phyloP scores from a whole-genome alignment of 2,113 vertebrate genomes.

The Nasalis larvatus region DNA sequence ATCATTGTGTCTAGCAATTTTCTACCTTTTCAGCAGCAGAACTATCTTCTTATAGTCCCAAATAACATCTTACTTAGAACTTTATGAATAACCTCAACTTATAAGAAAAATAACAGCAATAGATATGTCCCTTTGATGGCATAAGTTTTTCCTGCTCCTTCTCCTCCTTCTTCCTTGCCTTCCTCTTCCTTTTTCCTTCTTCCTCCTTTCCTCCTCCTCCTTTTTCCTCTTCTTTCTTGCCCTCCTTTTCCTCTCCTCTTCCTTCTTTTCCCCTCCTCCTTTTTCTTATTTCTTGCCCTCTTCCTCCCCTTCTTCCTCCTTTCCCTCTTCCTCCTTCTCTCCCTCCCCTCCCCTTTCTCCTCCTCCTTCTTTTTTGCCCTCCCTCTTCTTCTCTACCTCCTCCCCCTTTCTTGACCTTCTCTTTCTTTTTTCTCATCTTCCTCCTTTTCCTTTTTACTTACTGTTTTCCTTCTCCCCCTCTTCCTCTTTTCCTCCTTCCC shows the following conservation, averaged over 20 bases:
- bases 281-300: neutral
- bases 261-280: neutral
- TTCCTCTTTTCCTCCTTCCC: neutral
- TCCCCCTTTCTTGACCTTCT: neutral
- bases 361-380: neutral
- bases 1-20: neutral
- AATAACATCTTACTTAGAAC: neutral
- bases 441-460: neutral
- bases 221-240: neutral
- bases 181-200: neutral
- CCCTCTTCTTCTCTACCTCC: neutral
- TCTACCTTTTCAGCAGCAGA: neutral
- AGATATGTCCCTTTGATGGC: neutral
- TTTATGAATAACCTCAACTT: neutral
- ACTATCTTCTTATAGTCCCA: neutral
- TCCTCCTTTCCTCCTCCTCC: neutral
- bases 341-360: no score
- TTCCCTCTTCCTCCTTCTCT: rapidly evolving
- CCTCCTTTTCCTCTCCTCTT: no score
- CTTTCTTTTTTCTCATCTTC: no score
- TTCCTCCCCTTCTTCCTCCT: neutral
- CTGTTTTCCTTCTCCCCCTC: neutral
- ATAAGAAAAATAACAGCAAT: neutral
- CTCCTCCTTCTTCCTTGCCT: neutral
- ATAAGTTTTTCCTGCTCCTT: neutral